Evolutionary conservation across 1,140 invertebrate species (phyloP), one percentile per base, ranked within the genome.

Genomic region (Oscheius sp.): DNA sequence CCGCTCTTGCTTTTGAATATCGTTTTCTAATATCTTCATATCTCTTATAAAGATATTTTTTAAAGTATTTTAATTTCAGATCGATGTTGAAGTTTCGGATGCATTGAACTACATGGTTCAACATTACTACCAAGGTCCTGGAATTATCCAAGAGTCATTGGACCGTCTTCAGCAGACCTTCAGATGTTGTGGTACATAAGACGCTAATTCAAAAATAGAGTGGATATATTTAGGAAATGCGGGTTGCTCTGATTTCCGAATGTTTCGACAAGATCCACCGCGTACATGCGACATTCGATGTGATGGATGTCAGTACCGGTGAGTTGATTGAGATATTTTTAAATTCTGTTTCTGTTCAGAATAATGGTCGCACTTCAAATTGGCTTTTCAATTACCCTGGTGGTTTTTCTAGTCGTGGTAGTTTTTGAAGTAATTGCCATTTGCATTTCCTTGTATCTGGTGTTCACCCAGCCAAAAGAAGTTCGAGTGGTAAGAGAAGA

Each of bases 31-130:
- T n/a, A n/a, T n/a, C n/a, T n/a, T n/a, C n/a, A n/a, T n/a, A n/a
- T n/a, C n/a, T 42, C 28, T 55, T 23, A 55, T 26, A 15, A 20
- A 7, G 4, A 20, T 23, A 4, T 13, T 7, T 55, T 55, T 55
- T 20, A 7, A 23, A 55, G 49, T 23, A 20, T 7, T 7, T 42
- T 18, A 2, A 23, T 31, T 77, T 38, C 55, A 82, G 80, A 80
- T 83, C 20, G 82, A 83, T 49, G 82, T 83, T 15, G 82, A 83
- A 49, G 38, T 83, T 23, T 79, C 81, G 0, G 82, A 84, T 59
- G 82, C 82, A 4, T 49, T 83, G 18, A 82, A 83, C 64, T 83
- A 83, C 72, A 83, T 83, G 82, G 82, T 83, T 23, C 82, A 83
- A 55, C 82, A 83, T 68, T 83, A 83, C 31, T 83, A 83, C 62